A percentile compares a stretch with the other conserved stretches of the same genome.
phyloP scores from a whole-genome alignment of 2,113 vertebrate genomes.

The Clinocottus analis region DNA sequence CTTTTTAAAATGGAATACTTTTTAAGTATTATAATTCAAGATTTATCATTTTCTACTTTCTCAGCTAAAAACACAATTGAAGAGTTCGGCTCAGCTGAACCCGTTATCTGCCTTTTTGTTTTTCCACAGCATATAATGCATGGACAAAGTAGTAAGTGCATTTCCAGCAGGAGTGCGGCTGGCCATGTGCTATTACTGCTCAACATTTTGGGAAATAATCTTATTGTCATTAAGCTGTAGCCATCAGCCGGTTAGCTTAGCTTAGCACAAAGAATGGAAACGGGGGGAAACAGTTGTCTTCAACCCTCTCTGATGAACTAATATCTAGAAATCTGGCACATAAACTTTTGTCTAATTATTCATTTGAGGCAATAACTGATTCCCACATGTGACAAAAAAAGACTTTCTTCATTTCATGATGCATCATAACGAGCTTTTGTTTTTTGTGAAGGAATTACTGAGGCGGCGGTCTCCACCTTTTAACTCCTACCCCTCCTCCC shows the following conservation, averaged over 20 bases:
- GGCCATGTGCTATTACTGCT: not conserved
- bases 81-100: not conserved
- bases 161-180: slow-evolving; percentile 4
- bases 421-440: not conserved
- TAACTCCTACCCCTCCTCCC: slow-evolving; percentile 10
- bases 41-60: not conserved
- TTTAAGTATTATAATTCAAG: not conserved
- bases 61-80: too few relatives aligned
- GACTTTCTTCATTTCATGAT: not conserved
- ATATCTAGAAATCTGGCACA: not conserved
- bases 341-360: not conserved
- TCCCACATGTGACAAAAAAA: slow-evolving; percentile 1
- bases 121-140: not conserved
- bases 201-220: not conserved
- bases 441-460: slow-evolving; percentile 7
- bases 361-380: not conserved
- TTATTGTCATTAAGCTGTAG: not conserved
- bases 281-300: not conserved
- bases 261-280: slow-evolving; percentile 9
- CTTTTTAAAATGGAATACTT: not conserved
- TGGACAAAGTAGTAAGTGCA: not conserved
- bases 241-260: not conserved
- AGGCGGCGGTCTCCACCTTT: not conserved
- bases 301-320: not conserved
- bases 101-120: not conserved